phyloP scores from a whole-genome alignment of 2,888 invertebrate genomes.

The Blastobasis adustella region DNA sequence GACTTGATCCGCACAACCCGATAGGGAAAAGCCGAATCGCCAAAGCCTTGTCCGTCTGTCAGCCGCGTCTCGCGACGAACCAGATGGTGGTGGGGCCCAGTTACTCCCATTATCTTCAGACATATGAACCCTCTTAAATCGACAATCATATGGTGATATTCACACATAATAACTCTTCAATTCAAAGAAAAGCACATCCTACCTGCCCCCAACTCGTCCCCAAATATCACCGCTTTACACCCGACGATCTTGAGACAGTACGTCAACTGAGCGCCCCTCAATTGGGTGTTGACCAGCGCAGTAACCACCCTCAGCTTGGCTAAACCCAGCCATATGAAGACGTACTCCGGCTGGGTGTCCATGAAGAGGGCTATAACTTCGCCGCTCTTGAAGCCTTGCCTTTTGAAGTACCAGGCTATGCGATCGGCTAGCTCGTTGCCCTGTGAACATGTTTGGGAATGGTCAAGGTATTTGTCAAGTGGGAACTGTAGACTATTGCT shows the following conservation, averaged over 20 bases:
- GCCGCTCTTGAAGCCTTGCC: slow-evolving; percentile 75
- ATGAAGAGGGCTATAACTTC: slow-evolving; percentile 92
- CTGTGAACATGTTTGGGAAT: slow-evolving; percentile 29
- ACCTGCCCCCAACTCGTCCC: slow-evolving; percentile 75
- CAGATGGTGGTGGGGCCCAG: no score
- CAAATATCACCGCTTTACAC: slow-evolving; percentile 86
- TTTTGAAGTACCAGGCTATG: slow-evolving; percentile 72
- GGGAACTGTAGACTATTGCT: no score
- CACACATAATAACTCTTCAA: no score
- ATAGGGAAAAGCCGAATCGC: no score
- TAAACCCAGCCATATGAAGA: slow-evolving; percentile 92
- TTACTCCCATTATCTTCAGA: no score
- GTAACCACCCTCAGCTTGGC: slow-evolving; percentile 88
- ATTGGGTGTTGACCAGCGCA: slow-evolving; percentile 92
- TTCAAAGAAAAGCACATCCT: slow-evolving; percentile 19
- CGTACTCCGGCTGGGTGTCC: slow-evolving; percentile 92
- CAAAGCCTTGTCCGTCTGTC: no score
- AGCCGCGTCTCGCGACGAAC: no score
- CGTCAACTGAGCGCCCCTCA: slow-evolving; percentile 83
- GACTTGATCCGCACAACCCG: no score
- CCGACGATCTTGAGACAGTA: slow-evolving; percentile 88
- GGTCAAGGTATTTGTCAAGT: no score
- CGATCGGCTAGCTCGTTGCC: slow-evolving; percentile 76
- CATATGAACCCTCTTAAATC: no score
- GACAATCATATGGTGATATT: no score